These are phyloP conservation scores for Dasyprocta punctata DNA, from an alignment of 2,113 vertebrate genomes.

Conservation along the genomic window DNA sequence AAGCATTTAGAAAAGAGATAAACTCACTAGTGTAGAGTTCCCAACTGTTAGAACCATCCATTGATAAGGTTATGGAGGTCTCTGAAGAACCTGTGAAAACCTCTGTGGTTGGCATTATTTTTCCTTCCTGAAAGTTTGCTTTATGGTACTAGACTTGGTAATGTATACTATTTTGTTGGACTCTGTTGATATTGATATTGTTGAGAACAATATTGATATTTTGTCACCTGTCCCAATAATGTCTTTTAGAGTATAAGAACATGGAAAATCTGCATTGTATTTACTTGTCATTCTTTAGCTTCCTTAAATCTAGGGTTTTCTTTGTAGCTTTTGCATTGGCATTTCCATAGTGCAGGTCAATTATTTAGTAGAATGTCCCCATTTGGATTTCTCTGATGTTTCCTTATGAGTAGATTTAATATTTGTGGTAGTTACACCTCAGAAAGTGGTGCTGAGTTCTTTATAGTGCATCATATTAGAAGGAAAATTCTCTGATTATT, in stretches of 20 bases:
- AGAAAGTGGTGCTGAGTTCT: not conserved
- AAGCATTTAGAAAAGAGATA: not conserved
- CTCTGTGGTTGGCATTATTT: not conserved
- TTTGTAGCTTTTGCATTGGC: not conserved
- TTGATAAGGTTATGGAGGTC: not conserved
- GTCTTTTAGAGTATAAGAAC: slow-evolving; percentile 16
- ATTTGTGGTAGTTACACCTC: not conserved
- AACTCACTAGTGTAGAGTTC: not conserved
- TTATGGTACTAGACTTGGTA: not conserved
- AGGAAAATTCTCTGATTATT: not conserved
- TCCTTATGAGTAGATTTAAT: not conserved
- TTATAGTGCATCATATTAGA: not conserved
- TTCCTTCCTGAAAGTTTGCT: slow-evolving; percentile 4
- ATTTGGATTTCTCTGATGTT: not conserved
- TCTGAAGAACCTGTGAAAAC: not conserved
- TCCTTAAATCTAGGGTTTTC: not conserved
- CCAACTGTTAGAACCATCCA: not conserved
- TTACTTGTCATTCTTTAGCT: not conserved
- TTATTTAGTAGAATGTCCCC: not conserved
- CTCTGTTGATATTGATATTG: not conserved
- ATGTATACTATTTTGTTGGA: not conserved
- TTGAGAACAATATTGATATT: not conserved
- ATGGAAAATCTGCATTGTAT: not conserved
- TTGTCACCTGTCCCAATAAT: not conserved
- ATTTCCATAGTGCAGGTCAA: not conserved